phyloP scores from a whole-genome alignment of 2,888 invertebrate genomes.

The Dioctria rufipes region DNA sequence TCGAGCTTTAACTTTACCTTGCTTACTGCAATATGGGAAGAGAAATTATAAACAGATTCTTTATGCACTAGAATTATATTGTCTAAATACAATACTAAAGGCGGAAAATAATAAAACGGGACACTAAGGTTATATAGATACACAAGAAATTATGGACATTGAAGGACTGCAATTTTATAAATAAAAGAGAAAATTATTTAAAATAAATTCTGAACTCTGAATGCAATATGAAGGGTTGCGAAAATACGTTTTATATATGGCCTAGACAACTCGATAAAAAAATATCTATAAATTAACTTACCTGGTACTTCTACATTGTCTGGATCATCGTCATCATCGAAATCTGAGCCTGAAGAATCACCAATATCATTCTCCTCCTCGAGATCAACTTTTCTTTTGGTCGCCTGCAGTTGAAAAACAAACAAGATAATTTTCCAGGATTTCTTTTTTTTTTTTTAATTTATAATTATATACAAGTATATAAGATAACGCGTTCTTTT shows the following conservation, averaged over 20 bases:
- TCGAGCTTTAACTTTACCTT: neutral
- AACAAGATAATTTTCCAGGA: constrained; percentile 13
- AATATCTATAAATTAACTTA: constrained; percentile 67
- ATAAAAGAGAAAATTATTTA: constrained; percentile 5
- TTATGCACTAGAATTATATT: constrained; percentile 17
- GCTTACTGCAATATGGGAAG: neutral
- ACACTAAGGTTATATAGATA: constrained; percentile 3
- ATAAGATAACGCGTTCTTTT: neutral
- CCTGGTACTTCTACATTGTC: constrained; percentile 94
- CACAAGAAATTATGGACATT: constrained; percentile 2
- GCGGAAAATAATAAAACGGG: neutral
- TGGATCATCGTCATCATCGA: constrained; percentile 91
- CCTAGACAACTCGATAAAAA: neutral
- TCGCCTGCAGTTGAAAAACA: constrained; percentile 36
- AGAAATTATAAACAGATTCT: constrained; percentile 44
- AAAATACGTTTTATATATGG: neutral
- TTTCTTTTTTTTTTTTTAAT: constrained; percentile 9
- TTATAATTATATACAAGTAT: neutral
- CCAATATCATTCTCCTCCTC: constrained; percentile 63
- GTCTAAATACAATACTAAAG: neutral
- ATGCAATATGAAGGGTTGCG: neutral
- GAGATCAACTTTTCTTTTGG: constrained; percentile 29
- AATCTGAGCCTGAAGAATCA: constrained; percentile 78
- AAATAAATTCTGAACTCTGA: neutral
- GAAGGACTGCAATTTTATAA: neutral